These are phyloP conservation scores for Amphipyra berbera DNA, from an alignment of 2,888 invertebrate species.

Conservation along the genomic window DNA sequence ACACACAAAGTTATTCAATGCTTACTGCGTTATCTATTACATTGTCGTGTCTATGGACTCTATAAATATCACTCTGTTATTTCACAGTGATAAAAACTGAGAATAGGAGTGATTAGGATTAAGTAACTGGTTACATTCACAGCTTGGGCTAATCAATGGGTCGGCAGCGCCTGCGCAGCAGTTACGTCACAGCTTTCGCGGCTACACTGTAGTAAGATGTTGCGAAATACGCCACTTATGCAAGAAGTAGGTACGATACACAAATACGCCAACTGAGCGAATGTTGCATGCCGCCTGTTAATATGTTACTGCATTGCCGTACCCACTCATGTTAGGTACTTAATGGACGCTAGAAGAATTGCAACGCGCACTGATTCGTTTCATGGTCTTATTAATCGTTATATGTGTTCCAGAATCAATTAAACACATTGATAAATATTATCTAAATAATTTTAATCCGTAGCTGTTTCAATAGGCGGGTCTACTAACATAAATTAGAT, in stretches of 20 bases:
- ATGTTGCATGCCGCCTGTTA: constrained; percentile 65
- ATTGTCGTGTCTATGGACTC: constrained; percentile 6
- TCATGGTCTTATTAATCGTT: constrained; percentile 25
- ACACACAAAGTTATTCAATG: constrained; percentile 13
- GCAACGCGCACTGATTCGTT: constrained; percentile 20
- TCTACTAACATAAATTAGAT: background rate
- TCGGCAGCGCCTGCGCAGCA: constrained; percentile 66
- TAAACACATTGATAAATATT: background rate
- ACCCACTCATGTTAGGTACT: constrained; percentile 8
- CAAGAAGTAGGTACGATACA: constrained; percentile 80
- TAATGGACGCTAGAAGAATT: constrained; percentile 10
- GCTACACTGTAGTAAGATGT: constrained; percentile 75
- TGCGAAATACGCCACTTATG: constrained; percentile 84
- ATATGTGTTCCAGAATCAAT: constrained; percentile 1
- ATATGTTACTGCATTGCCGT: constrained; percentile 54
- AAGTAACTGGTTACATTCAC: constrained; percentile 84
- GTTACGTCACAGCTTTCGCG: constrained; percentile 87
- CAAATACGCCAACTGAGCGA: constrained; percentile 73
- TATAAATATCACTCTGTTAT: background rate
- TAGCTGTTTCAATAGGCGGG: background rate
- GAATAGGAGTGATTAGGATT: constrained; percentile 69
- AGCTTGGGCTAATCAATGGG: constrained; percentile 84
- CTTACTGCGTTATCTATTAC: constrained; percentile 1
- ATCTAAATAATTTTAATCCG: constrained; percentile 5
- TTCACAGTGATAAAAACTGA: constrained; percentile 44